Evolutionary conservation across 2,888 invertebrate genomes (phyloP).

Genomic region (Tolmerus cingulatus): DNA sequence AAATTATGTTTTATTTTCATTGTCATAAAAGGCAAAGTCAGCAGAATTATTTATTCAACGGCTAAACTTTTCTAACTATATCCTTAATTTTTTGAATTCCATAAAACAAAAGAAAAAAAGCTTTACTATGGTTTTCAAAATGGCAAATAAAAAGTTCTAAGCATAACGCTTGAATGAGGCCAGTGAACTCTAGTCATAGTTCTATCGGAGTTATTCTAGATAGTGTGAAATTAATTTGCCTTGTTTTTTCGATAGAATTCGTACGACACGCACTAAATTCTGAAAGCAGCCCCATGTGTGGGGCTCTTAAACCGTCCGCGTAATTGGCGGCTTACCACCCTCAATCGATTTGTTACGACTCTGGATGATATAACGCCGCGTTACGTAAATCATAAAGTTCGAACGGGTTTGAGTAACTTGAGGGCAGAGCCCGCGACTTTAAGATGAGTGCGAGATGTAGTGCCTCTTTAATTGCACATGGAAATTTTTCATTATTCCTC

Average conservation of each 20-base stretch:
- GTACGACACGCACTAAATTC: too few relatives aligned
- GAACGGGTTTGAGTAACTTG: not conserved
- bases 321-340: not conserved
- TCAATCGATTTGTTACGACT: not conserved
- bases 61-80: too few relatives aligned
- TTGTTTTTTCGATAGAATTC: too few relatives aligned
- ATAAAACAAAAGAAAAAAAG: too few relatives aligned
- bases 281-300: not conserved
- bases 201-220: not conserved
- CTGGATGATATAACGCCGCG: not conserved
- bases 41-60: too few relatives aligned
- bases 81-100: too few relatives aligned
- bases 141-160: too few relatives aligned
- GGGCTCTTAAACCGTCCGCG: not conserved
- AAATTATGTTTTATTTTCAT: too few relatives aligned
- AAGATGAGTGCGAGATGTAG: not conserved
- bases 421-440: not conserved
- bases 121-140: too few relatives aligned
- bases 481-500: constrained; percentile 30
- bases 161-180: too few relatives aligned
- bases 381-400: not conserved
- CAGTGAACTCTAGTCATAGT: too few relatives aligned
- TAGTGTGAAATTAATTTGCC: not conserved
- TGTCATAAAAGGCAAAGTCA: too few relatives aligned
- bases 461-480: constrained; percentile 24